Percentiles rank a stretch among this genome's conserved stretches.
Evolutionary conservation across 1,140 invertebrate species (phyloP).

Genomic region (Zeugodacus cucurbitae): DNA sequence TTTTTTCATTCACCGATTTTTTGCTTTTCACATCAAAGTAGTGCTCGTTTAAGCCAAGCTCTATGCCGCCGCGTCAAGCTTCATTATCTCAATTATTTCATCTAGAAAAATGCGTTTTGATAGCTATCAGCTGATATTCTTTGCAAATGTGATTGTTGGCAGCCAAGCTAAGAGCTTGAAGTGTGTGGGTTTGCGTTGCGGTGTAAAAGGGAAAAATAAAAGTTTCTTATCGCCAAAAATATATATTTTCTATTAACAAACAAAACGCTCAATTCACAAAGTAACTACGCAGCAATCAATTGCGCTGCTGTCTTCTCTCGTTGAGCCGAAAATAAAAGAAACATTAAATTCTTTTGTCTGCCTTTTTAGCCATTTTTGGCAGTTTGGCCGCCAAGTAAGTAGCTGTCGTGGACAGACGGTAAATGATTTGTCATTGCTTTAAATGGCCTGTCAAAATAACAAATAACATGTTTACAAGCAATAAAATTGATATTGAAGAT

Average conservation of each 20-base stretch:
- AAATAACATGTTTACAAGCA: constrained; percentile 23
- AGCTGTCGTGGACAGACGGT: background rate
- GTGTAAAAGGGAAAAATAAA: background rate
- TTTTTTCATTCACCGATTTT: background rate
- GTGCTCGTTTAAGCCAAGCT: background rate
- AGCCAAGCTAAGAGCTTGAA: background rate
- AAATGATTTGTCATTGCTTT: constrained; percentile 32
- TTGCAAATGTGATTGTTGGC: background rate
- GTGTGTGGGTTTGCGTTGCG: background rate
- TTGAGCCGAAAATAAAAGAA: background rate
- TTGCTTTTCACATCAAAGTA: background rate
- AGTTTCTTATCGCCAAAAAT: background rate
- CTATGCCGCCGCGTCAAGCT: background rate
- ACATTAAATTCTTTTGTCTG: background rate
- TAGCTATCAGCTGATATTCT: background rate
- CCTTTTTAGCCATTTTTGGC: background rate
- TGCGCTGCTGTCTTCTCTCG: background rate
- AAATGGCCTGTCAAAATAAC: constrained; percentile 33
- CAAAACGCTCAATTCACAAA: background rate
- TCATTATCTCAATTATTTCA: constrained; percentile 28
- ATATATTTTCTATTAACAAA: background rate
- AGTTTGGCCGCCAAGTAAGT: background rate
- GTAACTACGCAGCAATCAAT: background rate
- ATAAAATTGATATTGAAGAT: background rate
- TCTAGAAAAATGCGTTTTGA: background rate